phyloP scores from a whole-genome alignment of 2,113 vertebrate species.

The Neopipo cinnamomea region DNA sequence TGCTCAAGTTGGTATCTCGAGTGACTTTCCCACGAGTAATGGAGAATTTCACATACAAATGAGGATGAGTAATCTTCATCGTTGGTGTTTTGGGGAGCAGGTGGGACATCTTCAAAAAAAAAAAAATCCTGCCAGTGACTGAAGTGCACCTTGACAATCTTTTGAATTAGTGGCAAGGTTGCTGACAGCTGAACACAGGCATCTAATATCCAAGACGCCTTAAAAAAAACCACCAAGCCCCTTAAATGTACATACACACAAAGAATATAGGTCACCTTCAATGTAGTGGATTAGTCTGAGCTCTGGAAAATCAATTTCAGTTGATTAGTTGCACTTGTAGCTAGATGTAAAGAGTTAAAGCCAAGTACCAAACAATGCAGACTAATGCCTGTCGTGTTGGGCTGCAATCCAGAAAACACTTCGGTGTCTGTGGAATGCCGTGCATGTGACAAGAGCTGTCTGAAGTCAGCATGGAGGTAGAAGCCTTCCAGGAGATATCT shows the following conservation, averaged over 20 bases:
- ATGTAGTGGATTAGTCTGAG: background rate
- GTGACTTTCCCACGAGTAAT: background rate
- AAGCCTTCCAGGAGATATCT: background rate
- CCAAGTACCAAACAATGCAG: background rate
- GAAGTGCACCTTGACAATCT: background rate
- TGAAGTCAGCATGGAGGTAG: background rate
- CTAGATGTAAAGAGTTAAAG: constrained; percentile 11
- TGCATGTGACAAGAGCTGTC: background rate
- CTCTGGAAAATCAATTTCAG: background rate
- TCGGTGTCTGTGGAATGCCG: accelerated
- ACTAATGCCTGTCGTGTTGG: background rate
- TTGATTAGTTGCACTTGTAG: background rate
- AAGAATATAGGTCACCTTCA: background rate
- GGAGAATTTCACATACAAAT: background rate
- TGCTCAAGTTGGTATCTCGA: background rate
- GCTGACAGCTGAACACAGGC: background rate
- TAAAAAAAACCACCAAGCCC: accelerated
- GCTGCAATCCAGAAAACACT: background rate
- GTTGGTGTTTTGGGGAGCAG: background rate
- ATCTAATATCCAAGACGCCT: background rate
- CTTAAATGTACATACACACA: background rate
- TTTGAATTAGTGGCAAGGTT: background rate
- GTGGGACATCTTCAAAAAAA: background rate
- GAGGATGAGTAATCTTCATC: background rate
- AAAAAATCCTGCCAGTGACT: background rate